phyloP scores from a whole-genome alignment of 2,797 vertebrate genomes.

The Cygnus olor region DNA sequence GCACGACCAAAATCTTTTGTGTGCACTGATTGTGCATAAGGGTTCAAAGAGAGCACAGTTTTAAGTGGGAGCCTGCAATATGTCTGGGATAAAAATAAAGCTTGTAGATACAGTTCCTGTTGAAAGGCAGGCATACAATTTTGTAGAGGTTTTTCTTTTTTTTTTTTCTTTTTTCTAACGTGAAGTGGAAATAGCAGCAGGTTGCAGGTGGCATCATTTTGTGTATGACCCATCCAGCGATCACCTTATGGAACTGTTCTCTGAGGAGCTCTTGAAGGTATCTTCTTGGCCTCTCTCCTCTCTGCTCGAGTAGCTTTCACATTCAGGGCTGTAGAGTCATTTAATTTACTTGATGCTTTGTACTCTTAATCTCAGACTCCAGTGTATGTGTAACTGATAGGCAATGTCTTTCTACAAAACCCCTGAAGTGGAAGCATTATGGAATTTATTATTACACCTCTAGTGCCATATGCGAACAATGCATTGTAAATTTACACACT shows the following conservation, averaged over 20 bases:
- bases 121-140: conserved; percentile 14
- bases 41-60: conserved; percentile 45
- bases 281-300: neutral
- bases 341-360: neutral
- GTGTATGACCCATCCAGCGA: neutral
- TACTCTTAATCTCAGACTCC: neutral
- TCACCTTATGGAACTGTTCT: conserved; percentile 20
- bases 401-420: conserved; percentile 15
- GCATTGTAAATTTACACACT: neutral
- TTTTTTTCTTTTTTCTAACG: neutral
- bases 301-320: conserved; percentile 1
- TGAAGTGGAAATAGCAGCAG: conserved; percentile 7
- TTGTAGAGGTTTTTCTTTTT: neutral
- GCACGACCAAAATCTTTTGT: conserved; percentile 29
- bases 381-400: neutral
- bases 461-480: conserved; percentile 36
- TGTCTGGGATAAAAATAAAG: neutral
- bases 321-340: neutral
- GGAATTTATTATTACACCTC: conserved; percentile 21
- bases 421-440: conserved; percentile 4
- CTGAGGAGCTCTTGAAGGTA: neutral
- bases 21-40: neutral
- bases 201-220: conserved; percentile 28
- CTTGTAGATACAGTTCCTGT: neutral
- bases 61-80: neutral